Conservation (phyloP, 2,888 invertebrate species). For the Emmelina monodactyla region DNA sequence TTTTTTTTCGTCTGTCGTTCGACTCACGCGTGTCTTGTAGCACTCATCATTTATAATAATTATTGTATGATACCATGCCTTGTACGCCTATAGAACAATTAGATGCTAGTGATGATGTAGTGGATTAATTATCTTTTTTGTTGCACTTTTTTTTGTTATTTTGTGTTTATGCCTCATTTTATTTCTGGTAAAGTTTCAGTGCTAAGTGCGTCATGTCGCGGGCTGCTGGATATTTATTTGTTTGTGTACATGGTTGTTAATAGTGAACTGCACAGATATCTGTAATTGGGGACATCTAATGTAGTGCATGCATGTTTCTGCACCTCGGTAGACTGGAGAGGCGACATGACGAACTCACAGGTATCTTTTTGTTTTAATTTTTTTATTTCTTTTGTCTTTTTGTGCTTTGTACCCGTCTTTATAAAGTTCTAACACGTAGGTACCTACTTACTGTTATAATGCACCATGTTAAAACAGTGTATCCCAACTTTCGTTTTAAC, state of each 20-base stretch:
- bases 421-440: too few species aligned
- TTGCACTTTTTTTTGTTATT: constrained; percentile 27
- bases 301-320: constrained; percentile 54
- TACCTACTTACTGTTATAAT: constrained; percentile 13
- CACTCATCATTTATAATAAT: constrained; percentile 32
- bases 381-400: constrained; percentile 30
- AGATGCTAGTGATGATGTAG: neutral
- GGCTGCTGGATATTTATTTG: constrained; percentile 52
- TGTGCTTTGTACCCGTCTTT: constrained; percentile 18
- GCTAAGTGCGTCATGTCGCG: constrained; percentile 57
- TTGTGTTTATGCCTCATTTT: constrained; percentile 39
- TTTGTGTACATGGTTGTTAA: constrained; percentile 48
- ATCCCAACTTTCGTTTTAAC: too few species aligned
- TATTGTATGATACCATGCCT: constrained; percentile 16
- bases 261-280: constrained; percentile 51
- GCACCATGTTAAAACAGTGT: too few species aligned
- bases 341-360: constrained; percentile 71
- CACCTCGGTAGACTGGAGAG: constrained; percentile 44
- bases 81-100: neutral
- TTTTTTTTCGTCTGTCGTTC: constrained; percentile 53
- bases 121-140: constrained; percentile 14
- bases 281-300: constrained; percentile 44
- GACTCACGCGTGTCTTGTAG: constrained; percentile 40
- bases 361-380: constrained; percentile 44
- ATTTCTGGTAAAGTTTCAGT: constrained; percentile 55